A percentile compares a stretch with the other conserved stretches of the same genome.
phyloP scores from a whole-genome alignment of 2,888 invertebrate genomes.

The Mechanitis messenoides region DNA sequence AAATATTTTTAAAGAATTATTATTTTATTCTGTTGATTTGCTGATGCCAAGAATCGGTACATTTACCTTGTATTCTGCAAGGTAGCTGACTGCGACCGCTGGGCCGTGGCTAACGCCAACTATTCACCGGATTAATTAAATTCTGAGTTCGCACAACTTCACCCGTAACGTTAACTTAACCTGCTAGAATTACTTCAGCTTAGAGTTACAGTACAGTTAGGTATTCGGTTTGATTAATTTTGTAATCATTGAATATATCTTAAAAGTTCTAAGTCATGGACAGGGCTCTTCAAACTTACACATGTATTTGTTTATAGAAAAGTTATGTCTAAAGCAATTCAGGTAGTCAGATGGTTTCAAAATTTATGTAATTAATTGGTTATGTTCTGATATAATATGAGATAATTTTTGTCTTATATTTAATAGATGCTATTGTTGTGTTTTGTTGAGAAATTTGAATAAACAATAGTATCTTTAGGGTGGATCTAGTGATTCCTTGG shows the following conservation, averaged over 20 bases:
- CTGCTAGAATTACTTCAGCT: conserved; percentile 34
- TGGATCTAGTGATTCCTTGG: background rate
- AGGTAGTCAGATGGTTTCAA: no score
- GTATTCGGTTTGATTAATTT: conserved; percentile 5
- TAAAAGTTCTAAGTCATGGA: conserved; percentile 7
- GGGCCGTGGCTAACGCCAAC: conserved; percentile 40
- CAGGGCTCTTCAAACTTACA: background rate
- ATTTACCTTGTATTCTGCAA: conserved; percentile 29
- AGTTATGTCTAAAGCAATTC: background rate
- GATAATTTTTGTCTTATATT: no score
- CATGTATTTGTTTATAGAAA: background rate
- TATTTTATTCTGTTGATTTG: no score
- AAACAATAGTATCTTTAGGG: no score
- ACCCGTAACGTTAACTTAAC: conserved; percentile 40
- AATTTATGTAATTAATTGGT: no score
- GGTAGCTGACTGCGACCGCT: conserved; percentile 41
- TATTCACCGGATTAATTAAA: conserved; percentile 55
- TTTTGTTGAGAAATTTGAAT: no score
- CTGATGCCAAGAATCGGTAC: conserved; percentile 17
- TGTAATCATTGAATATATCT: conserved; percentile 4
- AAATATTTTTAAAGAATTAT: no score
- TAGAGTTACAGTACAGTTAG: conserved; percentile 3
- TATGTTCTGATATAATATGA: no score
- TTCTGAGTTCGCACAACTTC: conserved; percentile 39
- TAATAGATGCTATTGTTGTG: no score